Base-by-base conservation (phyloP, 2,888 invertebrate species). In the Drosophila fulvimacula region DNA sequence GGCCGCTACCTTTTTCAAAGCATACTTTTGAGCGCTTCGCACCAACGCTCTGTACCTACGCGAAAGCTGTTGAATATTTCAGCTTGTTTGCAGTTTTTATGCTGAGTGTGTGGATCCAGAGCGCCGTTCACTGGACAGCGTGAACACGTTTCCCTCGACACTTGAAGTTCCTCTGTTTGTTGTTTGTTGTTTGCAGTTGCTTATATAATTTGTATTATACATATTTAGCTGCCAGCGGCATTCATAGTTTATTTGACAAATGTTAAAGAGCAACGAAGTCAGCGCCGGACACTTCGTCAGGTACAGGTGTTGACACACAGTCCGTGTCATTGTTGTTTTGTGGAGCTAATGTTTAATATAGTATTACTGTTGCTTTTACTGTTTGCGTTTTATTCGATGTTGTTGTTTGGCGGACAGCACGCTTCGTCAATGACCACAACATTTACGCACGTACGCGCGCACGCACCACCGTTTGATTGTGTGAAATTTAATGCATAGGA, bases 1-100 rank as follows among this genome's bases (percentile, higher is more conserved):
- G 13, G 24, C 39, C n/a, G 7, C 24, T 61, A 38, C 32, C 42
- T 36, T 19, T 63, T 61, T 46, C 53, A 56, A 62, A 59, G 87
- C 84, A 81, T 67, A 68, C 70, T 73, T 68, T 76, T 34, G 30
- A 64, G 80, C 57, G 68, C 65, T 53, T 17, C 39, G 57, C 42
- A 30, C 27, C 27, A 5, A 27, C 27, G 27, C 55, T 46, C 55
- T 56, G 44, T 64, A 36, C 56, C 65, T 71, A 38, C 59, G 65
- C 76, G 64, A 42, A 60, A 68, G 68, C 73, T 80, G 70, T 76
- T 88, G 82, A 83, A 89, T 89, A 73, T 88, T 83, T 70, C 19
- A 88, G 57, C 65, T 59, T 69, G 68, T 81, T 89, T 84, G 53
- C 79, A 61, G 60, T 59, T 82, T 75, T 71, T 71, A 65, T 59